A percentile compares a stretch with the other conserved stretches of the same genome.
These are phyloP conservation scores for Lanius collurio DNA, from an alignment of 2,113 vertebrate species.

Conservation along the genomic window DNA sequence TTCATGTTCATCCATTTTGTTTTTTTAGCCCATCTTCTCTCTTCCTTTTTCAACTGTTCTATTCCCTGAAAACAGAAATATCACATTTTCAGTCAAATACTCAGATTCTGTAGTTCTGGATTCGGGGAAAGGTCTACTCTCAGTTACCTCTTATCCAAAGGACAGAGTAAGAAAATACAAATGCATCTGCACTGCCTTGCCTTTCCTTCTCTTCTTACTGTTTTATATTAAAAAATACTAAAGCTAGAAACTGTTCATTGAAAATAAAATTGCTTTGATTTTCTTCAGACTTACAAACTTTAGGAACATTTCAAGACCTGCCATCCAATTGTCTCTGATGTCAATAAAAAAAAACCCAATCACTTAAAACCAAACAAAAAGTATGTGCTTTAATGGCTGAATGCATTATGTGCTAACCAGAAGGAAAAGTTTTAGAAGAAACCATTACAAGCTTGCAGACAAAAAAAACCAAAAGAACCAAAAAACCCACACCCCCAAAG, in stretches of 20 bases:
- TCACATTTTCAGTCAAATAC: conserved; percentile 80
- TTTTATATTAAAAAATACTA: background rate
- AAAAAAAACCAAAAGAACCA: background rate
- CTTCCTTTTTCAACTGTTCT: conserved; percentile 99
- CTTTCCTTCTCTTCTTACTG: background rate
- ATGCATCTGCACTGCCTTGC: background rate
- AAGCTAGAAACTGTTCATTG: background rate
- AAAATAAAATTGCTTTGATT: background rate
- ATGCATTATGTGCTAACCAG: background rate
- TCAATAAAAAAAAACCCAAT: background rate
- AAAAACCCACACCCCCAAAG: background rate
- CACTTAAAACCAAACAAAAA: background rate
- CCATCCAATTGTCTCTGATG: background rate
- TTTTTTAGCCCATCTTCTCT: conserved; percentile 96
- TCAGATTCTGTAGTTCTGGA: conserved; percentile 14
- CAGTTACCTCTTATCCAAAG: conserved; percentile 4
- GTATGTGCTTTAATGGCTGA: conserved; percentile 31
- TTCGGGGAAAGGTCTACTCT: background rate
- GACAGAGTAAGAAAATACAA: background rate
- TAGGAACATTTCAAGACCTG: background rate
- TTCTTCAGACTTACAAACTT: background rate
- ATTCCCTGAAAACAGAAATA: conserved; percentile 94
- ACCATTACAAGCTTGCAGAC: conserved; percentile 57
- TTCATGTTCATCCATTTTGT: conserved; percentile 99
- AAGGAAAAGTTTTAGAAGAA: background rate